phyloP scores from a whole-genome alignment of 2,888 invertebrate species.

The Xanthia icteritia region DNA sequence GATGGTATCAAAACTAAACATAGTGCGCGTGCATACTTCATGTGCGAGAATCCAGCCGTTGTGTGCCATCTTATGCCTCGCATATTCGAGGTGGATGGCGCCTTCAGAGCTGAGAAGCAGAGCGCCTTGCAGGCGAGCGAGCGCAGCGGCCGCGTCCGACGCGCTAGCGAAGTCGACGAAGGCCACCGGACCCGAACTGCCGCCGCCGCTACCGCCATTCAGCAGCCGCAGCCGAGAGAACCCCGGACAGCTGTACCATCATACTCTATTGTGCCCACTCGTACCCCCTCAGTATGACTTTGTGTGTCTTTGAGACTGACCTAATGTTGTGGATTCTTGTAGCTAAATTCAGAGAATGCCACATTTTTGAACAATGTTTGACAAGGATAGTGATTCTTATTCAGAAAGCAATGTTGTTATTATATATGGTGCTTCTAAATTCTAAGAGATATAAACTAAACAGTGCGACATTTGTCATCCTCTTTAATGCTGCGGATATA shows the following conservation, averaged over 20 bases:
- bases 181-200: constrained; percentile 95
- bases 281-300: constrained; percentile 78
- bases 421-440: constrained; percentile 45
- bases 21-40: constrained; percentile 89
- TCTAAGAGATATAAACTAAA: constrained; percentile 50
- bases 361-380: constrained; percentile 53
- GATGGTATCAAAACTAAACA: constrained; percentile 60
- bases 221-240: constrained; percentile 99
- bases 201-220: constrained; percentile 92
- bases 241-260: constrained; percentile 98
- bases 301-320: constrained; percentile 59
- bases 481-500: constrained; percentile 52
- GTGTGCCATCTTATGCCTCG: constrained; percentile 99
- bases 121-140: constrained; percentile 98
- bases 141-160: constrained; percentile 97
- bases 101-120: constrained; percentile 98
- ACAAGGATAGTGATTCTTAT: constrained; percentile 30
- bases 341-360: constrained; percentile 54
- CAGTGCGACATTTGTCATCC: constrained; percentile 52
- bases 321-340: constrained; percentile 56
- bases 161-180: constrained; percentile 99
- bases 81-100: constrained; percentile 99
- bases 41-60: constrained; percentile 91
- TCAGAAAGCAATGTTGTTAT: constrained; percentile 54
- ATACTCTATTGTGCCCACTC: constrained; percentile 85